Base-by-base conservation (phyloP, 1,140 invertebrate species). In the Pogonus chalceus region DNA sequence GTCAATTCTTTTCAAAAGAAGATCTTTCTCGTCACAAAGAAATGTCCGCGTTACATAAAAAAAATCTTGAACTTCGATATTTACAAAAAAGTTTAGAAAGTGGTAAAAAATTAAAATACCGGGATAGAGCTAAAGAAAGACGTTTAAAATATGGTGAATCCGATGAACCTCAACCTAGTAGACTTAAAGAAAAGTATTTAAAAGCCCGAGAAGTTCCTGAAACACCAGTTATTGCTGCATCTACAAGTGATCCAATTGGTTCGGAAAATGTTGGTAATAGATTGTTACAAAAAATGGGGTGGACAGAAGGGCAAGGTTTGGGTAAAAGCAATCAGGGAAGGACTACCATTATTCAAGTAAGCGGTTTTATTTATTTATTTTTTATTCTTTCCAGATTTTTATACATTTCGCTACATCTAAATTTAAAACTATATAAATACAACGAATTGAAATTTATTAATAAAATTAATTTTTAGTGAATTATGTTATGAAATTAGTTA, bases 261-360 rank as follows among this genome's bases (percentile, higher is more conserved):
- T 84, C 85, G 0, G 87, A 88, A 56, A 94, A 93, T 69, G 86
- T 95, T 60, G 93, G 93, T 1, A 96, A 87, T 72, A 89, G 90
- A 70, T 75, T 99, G 61, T 69, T 99, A 37, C 93, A 98, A 72
- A 97, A 95, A 73, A 98, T 98, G 96, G 96, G 96, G 0, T 99
- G 96, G 96, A 88, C 84, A 3, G 90, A 94, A 69, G 96, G 96
- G 1, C 84, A 92, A 79, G 96, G 96, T 0, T 73, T 98, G 10
- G 96, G 96, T 2, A 91, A 89, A 67, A 78, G 80, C 24, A 91
- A 92, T 67, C 94, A 98, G 74, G 95, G 95, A n/a, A 79, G 92
- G 61, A 90, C 90, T 4, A 88, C 85, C 47, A 93, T 94, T 48
- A 90, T 96, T 56, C 86, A 93, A 74, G 87, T 88, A 62, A 72